Percentiles rank a stretch among this genome's conserved stretches.
Evolutionary conservation across 2,888 invertebrate species (phyloP).

Genomic region (Pycnomerus fuliginosus): DNA sequence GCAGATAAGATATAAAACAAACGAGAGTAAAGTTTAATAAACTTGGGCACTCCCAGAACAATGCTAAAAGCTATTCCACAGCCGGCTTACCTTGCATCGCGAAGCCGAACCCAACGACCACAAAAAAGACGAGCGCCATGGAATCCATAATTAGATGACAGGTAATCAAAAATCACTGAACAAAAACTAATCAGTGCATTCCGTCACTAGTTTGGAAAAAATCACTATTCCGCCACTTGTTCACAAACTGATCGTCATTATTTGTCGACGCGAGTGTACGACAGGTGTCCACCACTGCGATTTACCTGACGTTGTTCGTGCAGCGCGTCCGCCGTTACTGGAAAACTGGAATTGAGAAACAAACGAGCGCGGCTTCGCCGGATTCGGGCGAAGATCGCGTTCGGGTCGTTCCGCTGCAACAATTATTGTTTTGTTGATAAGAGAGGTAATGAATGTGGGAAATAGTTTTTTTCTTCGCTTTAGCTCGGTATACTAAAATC

Average conservation of each 20-base stretch:
- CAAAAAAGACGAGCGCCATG: not conserved
- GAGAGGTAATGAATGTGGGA: no score
- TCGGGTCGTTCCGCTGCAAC: slow-evolving; percentile 7
- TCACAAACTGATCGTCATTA: slow-evolving; percentile 1
- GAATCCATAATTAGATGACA: slow-evolving; percentile 1
- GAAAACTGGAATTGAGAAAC: slow-evolving; percentile 19
- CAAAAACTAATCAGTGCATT: slow-evolving; percentile 4
- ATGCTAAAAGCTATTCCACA: no score
- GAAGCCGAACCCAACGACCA: no score
- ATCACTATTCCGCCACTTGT: no score
- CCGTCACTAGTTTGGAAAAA: not conserved
- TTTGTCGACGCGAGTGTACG: slow-evolving; percentile 9
- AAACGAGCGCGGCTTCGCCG: slow-evolving; percentile 14
- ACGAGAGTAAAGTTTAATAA: no score
- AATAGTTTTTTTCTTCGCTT: no score
- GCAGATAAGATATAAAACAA: no score
- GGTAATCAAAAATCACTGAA: slow-evolving; percentile 1
- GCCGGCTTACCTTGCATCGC: no score
- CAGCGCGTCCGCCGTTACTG: slow-evolving; percentile 20
- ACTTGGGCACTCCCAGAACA: no score
- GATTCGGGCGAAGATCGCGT: slow-evolving; percentile 3
- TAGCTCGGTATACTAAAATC: no score
- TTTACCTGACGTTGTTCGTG: slow-evolving; percentile 6
- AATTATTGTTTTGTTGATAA: slow-evolving; percentile 12
- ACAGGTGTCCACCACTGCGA: slow-evolving; percentile 12